A percentile compares a stretch with the other conserved stretches of the same genome.
These are phyloP conservation scores for Euphysa ruthae DNA, from an alignment of 30 jellyfish, hydroid and myxozoan species.

Conservation along the genomic window DNA sequence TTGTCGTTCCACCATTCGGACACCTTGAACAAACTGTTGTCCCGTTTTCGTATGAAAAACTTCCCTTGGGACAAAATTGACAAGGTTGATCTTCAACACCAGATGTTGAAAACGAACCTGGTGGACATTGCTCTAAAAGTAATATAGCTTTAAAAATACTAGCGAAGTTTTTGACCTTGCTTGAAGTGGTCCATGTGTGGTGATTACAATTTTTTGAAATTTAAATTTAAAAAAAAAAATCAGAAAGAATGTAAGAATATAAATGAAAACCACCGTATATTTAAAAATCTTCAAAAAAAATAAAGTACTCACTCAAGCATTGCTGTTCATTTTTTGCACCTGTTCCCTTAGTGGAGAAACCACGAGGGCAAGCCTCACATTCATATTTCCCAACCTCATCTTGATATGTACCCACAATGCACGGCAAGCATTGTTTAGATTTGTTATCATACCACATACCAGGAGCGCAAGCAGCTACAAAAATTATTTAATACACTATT, in stretches of 20 bases:
- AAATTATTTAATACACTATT: background rate
- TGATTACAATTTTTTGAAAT: no score
- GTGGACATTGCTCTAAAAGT: constrained; percentile 44
- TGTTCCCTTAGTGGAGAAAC: constrained; percentile 17
- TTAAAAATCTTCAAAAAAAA: background rate
- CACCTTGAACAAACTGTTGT: constrained; percentile 49
- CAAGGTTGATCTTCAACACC: constrained; percentile 59
- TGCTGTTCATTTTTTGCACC: constrained; percentile 33
- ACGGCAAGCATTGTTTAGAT: constrained; percentile 21
- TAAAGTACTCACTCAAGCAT: constrained; percentile 40
- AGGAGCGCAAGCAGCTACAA: constrained; percentile 59
- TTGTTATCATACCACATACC: constrained; percentile 48
- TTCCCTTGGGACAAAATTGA: constrained; percentile 51
- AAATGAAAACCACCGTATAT: background rate
- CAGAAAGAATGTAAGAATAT: no score
- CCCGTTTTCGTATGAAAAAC: constrained; percentile 47
- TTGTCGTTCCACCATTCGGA: constrained; percentile 48
- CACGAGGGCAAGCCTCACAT: constrained; percentile 65
- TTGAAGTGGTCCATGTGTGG: no score
- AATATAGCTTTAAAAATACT: no score
- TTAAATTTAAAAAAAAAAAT: no score
- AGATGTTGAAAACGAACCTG: constrained; percentile 60
- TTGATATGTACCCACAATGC: constrained; percentile 56
- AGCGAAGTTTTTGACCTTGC: no score
- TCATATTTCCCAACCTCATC: constrained; percentile 41